Evolutionary conservation across 2,113 vertebrate genomes (phyloP).

Genomic region (Petromus typicus): DNA sequence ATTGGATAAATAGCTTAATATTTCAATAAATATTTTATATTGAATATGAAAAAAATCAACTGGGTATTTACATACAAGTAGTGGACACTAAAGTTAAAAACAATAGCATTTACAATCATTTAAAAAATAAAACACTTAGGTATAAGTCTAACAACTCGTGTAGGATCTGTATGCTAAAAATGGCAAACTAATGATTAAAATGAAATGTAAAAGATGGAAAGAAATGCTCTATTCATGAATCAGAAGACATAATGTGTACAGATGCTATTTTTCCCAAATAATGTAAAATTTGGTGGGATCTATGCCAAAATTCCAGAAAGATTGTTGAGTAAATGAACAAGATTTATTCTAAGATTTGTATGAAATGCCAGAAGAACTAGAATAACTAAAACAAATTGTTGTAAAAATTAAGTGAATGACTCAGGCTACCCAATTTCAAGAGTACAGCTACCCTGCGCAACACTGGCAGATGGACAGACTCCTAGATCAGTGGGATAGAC

Average conservation of each 20-base stretch:
- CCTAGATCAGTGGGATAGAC: neutral
- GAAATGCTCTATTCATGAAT: neutral
- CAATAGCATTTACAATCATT: neutral
- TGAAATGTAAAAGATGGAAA: neutral
- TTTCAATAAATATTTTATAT: no score
- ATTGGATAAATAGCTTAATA: no score
- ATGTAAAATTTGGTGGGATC: neutral
- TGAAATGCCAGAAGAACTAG: neutral
- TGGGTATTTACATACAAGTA: neutral
- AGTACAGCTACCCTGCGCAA: neutral
- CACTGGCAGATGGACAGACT: neutral
- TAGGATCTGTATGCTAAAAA: neutral
- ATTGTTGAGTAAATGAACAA: neutral
- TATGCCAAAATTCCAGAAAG: neutral
- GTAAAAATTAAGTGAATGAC: neutral
- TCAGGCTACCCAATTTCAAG: neutral
- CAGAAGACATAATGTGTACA: neutral
- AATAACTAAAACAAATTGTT: neutral
- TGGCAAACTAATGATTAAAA: neutral
- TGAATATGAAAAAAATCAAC: neutral
- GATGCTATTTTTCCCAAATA: neutral
- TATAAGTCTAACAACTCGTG: neutral
- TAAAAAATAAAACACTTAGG: neutral
- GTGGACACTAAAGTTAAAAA: neutral
- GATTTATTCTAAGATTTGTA: neutral